Evolutionary conservation across 1,140 invertebrate species (phyloP), one percentile per base, ranked within the genome.

Genomic region (Ostrea denselamellosa): DNA sequence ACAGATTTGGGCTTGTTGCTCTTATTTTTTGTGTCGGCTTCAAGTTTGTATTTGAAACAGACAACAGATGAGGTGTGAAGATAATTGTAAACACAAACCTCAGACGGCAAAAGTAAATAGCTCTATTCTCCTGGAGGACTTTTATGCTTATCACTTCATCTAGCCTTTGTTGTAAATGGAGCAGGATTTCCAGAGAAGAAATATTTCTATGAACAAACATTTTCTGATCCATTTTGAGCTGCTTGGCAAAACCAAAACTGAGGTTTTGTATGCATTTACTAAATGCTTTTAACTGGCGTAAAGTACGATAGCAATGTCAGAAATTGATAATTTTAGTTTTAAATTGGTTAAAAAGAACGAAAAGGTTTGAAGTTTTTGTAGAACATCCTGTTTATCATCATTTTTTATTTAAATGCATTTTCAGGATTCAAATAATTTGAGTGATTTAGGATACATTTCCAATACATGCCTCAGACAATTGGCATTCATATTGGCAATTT

Each of bases 61-160:
- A 62, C 56, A 77, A 34, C 68, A 77, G 68, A 77, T 12, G 25
- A 77, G 28, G 68, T 77, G 68, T 34, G 25, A 77, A 77, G 68
- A 28, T 77, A 34, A 77, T 34, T 22, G 28, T 28, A 77, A 77
- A 77, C 68, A 77, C 2, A 17, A 9, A 77, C 68, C 22, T 77
- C 68, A 28, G 9, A 77, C 25, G 9, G 68, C 14, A 77, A 71
- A 77, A 77, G 68, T 77, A 77, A 77, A 77, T 34, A 77, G 68
- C 25, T 77, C 12, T 12, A 14, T 34, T 28, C 25, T 77, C 5
- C 9, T 77, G 28, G 28, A 77, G 68, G 25, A 77, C 25, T 77
- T 25, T 28, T 34, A 25, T 9, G 10, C 10, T 77, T 77, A 77
- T 28, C 28, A 28, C 68, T 77, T 34, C 68, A 28, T 25, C 25